phyloP scores from a whole-genome alignment of 2,113 vertebrate species.

The Trichechus manatus region DNA sequence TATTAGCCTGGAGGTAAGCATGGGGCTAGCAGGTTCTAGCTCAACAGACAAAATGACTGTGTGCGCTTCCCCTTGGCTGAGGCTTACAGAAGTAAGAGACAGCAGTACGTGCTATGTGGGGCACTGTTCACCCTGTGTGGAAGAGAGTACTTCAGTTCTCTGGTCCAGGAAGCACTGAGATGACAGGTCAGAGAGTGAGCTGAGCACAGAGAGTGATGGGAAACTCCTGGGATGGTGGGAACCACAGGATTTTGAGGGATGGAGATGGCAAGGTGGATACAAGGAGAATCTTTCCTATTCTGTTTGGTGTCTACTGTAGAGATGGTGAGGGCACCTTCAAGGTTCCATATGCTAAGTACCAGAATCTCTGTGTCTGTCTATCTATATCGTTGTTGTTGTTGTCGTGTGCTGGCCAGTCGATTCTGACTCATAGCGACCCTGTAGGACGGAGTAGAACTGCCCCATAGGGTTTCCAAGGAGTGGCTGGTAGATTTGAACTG shows the following conservation, averaged over 20 bases:
- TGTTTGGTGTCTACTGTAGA: neutral
- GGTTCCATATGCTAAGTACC: neutral
- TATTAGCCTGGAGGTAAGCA: neutral
- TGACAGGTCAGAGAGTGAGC: neutral
- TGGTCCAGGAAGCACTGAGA: neutral
- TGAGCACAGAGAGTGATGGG: neutral
- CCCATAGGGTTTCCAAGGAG: no score
- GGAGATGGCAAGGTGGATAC: neutral
- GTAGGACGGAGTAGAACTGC: no score
- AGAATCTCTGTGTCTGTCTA: neutral
- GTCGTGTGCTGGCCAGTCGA: no score
- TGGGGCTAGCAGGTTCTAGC: neutral
- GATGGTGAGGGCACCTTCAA: neutral
- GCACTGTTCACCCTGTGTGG: no score
- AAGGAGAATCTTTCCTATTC: neutral
- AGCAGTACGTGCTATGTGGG: fast-evolving
- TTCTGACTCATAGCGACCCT: no score
- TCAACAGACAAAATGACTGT: neutral
- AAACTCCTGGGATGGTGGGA: neutral
- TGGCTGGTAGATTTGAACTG: no score
- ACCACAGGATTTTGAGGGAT: neutral
- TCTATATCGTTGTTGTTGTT: neutral
- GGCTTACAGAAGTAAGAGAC: neutral
- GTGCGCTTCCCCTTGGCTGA: neutral
- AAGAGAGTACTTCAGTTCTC: neutral